These are phyloP conservation scores for Tapirus indicus DNA, from an alignment of 2,797 vertebrate genomes.

Conservation along the genomic window DNA sequence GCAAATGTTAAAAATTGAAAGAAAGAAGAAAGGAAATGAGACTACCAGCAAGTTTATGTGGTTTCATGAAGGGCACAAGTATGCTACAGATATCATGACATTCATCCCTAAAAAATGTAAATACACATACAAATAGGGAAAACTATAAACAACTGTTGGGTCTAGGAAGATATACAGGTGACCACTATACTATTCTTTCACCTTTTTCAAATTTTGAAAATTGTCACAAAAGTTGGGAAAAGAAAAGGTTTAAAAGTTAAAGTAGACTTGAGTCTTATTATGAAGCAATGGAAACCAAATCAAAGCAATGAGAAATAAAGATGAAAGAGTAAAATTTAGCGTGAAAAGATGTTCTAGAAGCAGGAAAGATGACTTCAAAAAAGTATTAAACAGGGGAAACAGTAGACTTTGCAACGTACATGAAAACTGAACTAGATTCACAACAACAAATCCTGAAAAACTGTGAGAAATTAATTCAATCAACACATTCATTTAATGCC, in stretches of 20 bases:
- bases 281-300: slow-evolving; percentile 12
- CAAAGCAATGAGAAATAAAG: neutral
- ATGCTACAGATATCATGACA: neutral
- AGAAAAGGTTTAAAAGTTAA: slow-evolving; percentile 14
- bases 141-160: neutral
- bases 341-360: neutral
- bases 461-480: neutral
- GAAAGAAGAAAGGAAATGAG: slow-evolving; percentile 29
- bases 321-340: neutral
- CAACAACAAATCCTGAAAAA: slow-evolving; percentile 8
- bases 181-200: neutral
- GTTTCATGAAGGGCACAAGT: slow-evolving; percentile 39
- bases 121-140: neutral
- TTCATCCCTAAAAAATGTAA: neutral
- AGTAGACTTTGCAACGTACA: neutral
- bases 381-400: slow-evolving; percentile 36
- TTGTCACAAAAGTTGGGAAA: slow-evolving; percentile 35
- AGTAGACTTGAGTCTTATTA: neutral
- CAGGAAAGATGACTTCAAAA: neutral
- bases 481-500: neutral
- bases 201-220: slow-evolving; percentile 21
- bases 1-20: neutral
- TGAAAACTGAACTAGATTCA: neutral
- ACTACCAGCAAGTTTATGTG: neutral
- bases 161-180: neutral